These are phyloP conservation scores for Meiosimyza decipiens DNA, from an alignment of 2,888 invertebrate genomes.

Conservation along the genomic window DNA sequence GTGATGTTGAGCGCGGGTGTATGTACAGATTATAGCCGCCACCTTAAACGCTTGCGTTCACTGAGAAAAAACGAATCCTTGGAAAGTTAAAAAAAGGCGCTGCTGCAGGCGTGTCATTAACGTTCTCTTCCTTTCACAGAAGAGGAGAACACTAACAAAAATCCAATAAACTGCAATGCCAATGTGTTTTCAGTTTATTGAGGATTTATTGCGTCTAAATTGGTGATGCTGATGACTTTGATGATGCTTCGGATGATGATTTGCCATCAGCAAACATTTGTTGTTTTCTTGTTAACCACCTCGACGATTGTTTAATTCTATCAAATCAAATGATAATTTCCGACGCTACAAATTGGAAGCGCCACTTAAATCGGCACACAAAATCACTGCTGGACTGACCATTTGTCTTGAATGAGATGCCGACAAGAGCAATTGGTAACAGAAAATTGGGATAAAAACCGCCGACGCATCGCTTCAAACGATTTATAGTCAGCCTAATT, in stretches of 20 bases:
- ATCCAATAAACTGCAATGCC: too few species aligned
- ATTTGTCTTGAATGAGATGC: background rate
- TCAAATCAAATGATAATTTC: background rate
- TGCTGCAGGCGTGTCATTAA: conserved; percentile 32
- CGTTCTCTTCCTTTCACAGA: conserved; percentile 3
- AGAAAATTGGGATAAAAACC: too few species aligned
- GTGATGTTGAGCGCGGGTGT: conserved; percentile 9
- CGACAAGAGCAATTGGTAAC: too few species aligned
- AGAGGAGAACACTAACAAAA: too few species aligned
- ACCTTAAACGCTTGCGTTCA: background rate
- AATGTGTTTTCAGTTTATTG: too few species aligned
- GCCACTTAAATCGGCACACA: conserved; percentile 10
- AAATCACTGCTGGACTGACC: background rate
- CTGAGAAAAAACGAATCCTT: conserved; percentile 9
- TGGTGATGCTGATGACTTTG: conserved; percentile 19
- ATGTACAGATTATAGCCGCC: conserved; percentile 8
- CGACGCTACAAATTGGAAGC: conserved; percentile 27
- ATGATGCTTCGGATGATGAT: conserved; percentile 2
- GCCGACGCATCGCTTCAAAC: background rate
- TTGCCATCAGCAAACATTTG: too few species aligned
- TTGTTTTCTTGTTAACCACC: conserved; percentile 4
- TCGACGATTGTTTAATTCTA: conserved; percentile 11
- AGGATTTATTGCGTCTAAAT: background rate
- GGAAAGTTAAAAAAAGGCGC: conserved; percentile 9
- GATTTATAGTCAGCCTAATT: conserved; percentile 2